Conservation (phyloP, 2,888 invertebrate species). For the Phyllotreta striolata region DNA sequence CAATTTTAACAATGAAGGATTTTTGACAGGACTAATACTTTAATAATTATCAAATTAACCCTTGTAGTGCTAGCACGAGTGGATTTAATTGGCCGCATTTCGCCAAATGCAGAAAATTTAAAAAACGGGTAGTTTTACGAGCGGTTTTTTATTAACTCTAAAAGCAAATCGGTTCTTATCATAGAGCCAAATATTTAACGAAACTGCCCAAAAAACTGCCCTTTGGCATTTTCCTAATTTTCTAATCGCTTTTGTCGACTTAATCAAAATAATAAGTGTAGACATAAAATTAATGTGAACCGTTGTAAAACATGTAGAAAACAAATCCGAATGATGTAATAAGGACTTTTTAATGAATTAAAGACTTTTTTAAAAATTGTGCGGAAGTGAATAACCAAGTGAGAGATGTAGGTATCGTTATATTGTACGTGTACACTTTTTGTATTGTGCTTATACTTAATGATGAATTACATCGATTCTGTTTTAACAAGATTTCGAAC, state of each 20-base stretch:
- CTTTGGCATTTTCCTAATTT: constrained; percentile 30
- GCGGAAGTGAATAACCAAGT: constrained; percentile 51
- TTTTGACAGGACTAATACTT: no score
- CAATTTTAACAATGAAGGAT: constrained; percentile 4
- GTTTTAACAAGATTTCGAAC: no score
- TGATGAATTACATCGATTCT: no score
- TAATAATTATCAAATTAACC: background rate
- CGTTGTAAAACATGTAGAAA: constrained; percentile 33
- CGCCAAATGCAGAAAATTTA: background rate
- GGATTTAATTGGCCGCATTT: background rate
- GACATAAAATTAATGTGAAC: constrained; percentile 21
- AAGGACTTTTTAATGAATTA: constrained; percentile 58
- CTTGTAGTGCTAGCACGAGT: background rate
- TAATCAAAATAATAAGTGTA: constrained; percentile 32
- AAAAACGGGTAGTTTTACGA: constrained; percentile 12
- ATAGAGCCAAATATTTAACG: constrained; percentile 8
- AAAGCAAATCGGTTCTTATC: background rate
- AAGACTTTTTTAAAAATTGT: constrained; percentile 58
- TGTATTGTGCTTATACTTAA: background rate
- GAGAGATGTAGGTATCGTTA: background rate
- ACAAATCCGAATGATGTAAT: constrained; percentile 29
- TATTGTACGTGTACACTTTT: constrained; percentile 5
- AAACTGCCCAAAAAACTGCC: constrained; percentile 43
- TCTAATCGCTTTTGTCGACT: constrained; percentile 33
- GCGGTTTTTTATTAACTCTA: no score